Conservation (phyloP, 2,888 invertebrate species). For the Epistrophe grossulariae region DNA sequence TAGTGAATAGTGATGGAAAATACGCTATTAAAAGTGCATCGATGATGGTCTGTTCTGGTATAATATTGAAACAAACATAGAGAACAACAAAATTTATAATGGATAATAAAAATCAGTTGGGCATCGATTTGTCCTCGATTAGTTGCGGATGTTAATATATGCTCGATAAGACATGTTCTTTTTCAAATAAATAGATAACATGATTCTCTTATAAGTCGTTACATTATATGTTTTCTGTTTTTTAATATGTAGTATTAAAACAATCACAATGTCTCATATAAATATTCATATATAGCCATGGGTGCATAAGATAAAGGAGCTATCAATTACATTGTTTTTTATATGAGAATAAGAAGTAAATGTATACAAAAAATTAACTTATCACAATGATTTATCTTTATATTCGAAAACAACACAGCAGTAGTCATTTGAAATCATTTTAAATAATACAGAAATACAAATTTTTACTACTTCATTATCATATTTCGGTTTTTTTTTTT, state of each 20-base stretch:
- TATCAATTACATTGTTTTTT: slow-evolving; percentile 57
- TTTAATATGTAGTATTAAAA: slow-evolving; percentile 14
- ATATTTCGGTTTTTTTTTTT: slow-evolving; percentile 33
- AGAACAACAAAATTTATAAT: slow-evolving; percentile 8
- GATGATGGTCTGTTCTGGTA: slow-evolving; percentile 1
- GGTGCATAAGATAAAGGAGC: slow-evolving; percentile 34
- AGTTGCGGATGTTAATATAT: slow-evolving; percentile 69
- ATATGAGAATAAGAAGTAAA: slow-evolving; percentile 25
- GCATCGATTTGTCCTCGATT: slow-evolving; percentile 73
- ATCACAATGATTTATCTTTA: slow-evolving; percentile 68
- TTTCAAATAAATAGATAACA: slow-evolving; percentile 37
- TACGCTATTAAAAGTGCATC: slow-evolving; percentile 58
- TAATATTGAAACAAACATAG: slow-evolving; percentile 9
- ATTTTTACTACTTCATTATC: slow-evolving; percentile 48
- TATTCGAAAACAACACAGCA: slow-evolving; percentile 33
- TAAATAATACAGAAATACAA: slow-evolving; percentile 31
- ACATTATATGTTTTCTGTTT: not conserved
- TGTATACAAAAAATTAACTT: slow-evolving; percentile 48
- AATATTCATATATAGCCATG: slow-evolving; percentile 53
- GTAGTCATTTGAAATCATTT: slow-evolving; percentile 40
- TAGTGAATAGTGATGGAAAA: slow-evolving; percentile 63
- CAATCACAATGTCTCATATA: slow-evolving; percentile 39
- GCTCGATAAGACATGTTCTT: slow-evolving; percentile 53
- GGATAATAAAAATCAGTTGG: slow-evolving; percentile 47
- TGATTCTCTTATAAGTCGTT: slow-evolving; percentile 42